A percentile compares a stretch with the other conserved stretches of the same genome.
Evolutionary conservation across 2,888 invertebrate genomes (phyloP).

Genomic region (Poecilobothrus nobilitatus): DNA sequence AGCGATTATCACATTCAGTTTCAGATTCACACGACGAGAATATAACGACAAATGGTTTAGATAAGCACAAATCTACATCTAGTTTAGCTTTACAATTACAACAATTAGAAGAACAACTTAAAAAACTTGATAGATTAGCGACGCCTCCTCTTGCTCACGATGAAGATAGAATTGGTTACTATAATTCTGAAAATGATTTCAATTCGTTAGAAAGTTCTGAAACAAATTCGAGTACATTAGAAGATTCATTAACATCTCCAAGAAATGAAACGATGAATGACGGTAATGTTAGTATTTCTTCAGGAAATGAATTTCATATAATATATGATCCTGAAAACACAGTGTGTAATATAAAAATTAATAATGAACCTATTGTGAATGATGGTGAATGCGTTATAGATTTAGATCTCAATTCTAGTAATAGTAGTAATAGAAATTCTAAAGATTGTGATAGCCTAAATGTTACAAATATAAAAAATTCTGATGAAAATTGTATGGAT

Average conservation of each 20-base stretch:
- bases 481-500: background rate
- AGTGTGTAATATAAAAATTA: background rate
- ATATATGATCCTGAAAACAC: no score
- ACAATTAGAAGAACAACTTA: constrained; percentile 11
- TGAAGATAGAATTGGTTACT: background rate
- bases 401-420: constrained; percentile 6
- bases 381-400: background rate
- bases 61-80: background rate
- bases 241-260: background rate
- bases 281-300: background rate
- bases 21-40: background rate
- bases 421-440: background rate
- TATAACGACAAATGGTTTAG: background rate
- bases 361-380: background rate
- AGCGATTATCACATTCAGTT: background rate
- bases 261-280: background rate
- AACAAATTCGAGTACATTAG: background rate
- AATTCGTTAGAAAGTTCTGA: background rate
- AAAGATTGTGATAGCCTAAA: background rate
- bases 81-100: constrained; percentile 10
- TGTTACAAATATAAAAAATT: background rate
- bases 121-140: constrained; percentile 10
- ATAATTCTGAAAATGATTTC: background rate
- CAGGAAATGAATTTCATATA: background rate
- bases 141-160: background rate